Evolutionary conservation across 2,888 invertebrate genomes (phyloP).

Genomic region (Caenorhabditis sulstoni): DNA sequence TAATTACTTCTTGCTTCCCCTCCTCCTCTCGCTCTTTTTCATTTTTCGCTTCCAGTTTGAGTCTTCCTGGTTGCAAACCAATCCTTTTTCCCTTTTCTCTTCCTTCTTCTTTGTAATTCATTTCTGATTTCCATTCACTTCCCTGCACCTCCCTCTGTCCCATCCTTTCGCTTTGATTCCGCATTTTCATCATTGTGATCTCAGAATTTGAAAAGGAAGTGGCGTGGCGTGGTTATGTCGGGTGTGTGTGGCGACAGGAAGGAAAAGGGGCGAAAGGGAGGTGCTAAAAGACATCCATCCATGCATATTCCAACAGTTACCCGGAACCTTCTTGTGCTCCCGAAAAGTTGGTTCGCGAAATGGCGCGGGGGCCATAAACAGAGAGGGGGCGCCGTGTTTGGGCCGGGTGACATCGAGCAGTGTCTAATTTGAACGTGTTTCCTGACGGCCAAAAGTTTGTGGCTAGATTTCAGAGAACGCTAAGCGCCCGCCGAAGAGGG

Average conservation of each 20-base stretch:
- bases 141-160: not conserved
- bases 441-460: not conserved
- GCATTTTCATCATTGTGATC: slow-evolving; percentile 19
- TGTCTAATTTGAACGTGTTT: not conserved
- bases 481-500: too few species aligned
- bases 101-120: slow-evolving; percentile 7
- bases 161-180: slow-evolving; percentile 3
- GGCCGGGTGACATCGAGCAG: not conserved
- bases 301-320: slow-evolving; percentile 47
- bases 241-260: not conserved
- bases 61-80: slow-evolving; percentile 52
- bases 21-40: too few species aligned
- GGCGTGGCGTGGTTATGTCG: slow-evolving; percentile 10
- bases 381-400: not conserved
- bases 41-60: not conserved
- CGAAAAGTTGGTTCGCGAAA: not conserved
- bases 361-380: not conserved
- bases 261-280: too few species aligned
- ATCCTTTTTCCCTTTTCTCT: slow-evolving; percentile 6
- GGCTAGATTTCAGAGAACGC: too few species aligned
- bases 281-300: slow-evolving; percentile 43
- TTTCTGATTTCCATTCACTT: slow-evolving; percentile 11
- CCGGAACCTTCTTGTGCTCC: not conserved
- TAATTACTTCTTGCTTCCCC: slow-evolving; percentile 26
- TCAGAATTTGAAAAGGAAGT: slow-evolving; percentile 33